A percentile compares a stretch with the other conserved stretches of the same genome.
Conservation (phyloP, 2,797 vertebrate species). For the Hirundo rustica region DNA sequence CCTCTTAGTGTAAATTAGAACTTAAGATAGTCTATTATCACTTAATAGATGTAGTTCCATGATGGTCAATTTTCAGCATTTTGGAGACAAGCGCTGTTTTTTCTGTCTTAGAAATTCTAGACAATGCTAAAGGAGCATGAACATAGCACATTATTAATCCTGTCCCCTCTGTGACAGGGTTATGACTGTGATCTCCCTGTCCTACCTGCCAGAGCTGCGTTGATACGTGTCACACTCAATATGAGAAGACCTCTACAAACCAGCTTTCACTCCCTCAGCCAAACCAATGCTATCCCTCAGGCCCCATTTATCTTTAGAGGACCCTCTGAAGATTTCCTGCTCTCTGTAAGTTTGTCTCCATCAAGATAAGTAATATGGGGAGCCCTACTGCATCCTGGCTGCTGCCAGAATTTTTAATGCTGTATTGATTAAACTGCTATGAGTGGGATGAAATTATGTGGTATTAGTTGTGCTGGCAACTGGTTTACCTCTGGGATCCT, state of each 20-base stretch:
- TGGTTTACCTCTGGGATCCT: slow-evolving; percentile 55
- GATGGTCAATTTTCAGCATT: background rate
- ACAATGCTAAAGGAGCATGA: background rate
- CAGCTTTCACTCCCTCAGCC: background rate
- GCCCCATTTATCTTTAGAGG: slow-evolving; percentile 5
- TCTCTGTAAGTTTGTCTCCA: background rate
- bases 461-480: slow-evolving; percentile 65
- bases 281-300: background rate
- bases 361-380: slow-evolving; percentile 35
- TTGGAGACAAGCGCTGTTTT: background rate
- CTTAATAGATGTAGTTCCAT: background rate
- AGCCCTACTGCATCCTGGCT: slow-evolving; percentile 13
- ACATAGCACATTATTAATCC: background rate
- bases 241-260: background rate
- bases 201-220: background rate
- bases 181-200: background rate
- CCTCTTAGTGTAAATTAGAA: background rate
- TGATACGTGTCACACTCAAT: rapidly evolving
- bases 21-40: background rate
- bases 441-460: slow-evolving; percentile 60
- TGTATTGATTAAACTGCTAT: slow-evolving; percentile 66
- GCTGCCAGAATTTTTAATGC: slow-evolving; percentile 61
- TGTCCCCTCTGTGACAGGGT: background rate
- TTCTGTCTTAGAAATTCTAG: background rate
- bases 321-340: slow-evolving; percentile 31